These are phyloP conservation scores for Drosophila orena DNA, from an alignment of 1,140 invertebrate genomes.

Conservation along the genomic window DNA sequence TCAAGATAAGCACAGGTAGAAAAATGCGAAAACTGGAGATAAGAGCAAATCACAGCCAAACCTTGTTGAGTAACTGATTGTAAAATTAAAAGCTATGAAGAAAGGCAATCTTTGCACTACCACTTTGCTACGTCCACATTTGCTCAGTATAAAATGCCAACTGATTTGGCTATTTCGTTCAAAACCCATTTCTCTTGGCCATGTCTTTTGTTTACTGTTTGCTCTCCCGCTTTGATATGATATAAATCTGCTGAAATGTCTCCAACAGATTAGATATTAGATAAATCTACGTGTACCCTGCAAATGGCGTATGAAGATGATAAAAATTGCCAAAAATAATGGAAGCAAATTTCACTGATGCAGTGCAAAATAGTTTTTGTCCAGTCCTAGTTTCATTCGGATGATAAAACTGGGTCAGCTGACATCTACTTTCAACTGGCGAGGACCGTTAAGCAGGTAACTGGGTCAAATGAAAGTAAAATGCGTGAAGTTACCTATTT, in stretches of 20 bases:
- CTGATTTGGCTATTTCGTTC: slow-evolving; percentile 35
- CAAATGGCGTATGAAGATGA: slow-evolving; percentile 41
- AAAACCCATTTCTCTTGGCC: slow-evolving; percentile 15
- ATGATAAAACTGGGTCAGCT: slow-evolving; percentile 67
- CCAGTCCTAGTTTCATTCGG: slow-evolving; percentile 46
- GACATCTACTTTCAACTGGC: slow-evolving; percentile 48
- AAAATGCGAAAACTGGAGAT: slow-evolving; percentile 13
- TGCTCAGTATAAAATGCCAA: slow-evolving; percentile 53
- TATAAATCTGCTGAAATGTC: slow-evolving; percentile 69
- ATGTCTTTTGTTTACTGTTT: slow-evolving; percentile 45
- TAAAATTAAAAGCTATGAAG: slow-evolving; percentile 1
- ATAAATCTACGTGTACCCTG: slow-evolving; percentile 13
- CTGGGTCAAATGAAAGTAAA: slow-evolving; percentile 19
- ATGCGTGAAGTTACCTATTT: background rate
- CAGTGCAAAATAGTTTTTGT: slow-evolving; percentile 27
- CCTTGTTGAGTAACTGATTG: slow-evolving; percentile 33
- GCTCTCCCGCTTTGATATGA: slow-evolving; percentile 46
- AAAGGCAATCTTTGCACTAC: slow-evolving; percentile 9
- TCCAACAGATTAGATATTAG: slow-evolving; percentile 65
- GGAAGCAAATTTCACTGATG: slow-evolving; percentile 10
- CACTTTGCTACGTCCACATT: slow-evolving; percentile 35
- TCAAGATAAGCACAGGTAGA: slow-evolving; percentile 14
- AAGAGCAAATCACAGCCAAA: slow-evolving; percentile 24
- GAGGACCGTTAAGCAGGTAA: slow-evolving; percentile 16
- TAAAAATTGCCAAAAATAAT: slow-evolving; percentile 23